Evolutionary conservation across 2,888 invertebrate species (phyloP).

Genomic region (Lycaena phlaeas): DNA sequence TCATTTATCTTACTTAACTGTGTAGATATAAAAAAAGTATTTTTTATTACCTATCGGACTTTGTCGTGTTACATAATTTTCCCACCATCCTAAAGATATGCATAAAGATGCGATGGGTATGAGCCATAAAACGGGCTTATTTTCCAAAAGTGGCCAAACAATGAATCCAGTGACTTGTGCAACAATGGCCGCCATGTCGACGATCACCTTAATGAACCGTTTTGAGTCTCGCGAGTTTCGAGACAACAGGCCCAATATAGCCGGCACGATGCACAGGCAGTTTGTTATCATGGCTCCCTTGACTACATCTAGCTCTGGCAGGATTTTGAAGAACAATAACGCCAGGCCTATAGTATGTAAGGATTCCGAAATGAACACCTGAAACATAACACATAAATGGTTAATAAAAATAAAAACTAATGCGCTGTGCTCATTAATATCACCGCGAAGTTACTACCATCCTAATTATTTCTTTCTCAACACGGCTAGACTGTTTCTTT

Average conservation of each 20-base stretch:
- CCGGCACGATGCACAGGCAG: slow-evolving; percentile 94
- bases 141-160: slow-evolving; percentile 90
- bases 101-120: slow-evolving; percentile 89
- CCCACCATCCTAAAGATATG: slow-evolving; percentile 98
- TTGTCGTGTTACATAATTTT: slow-evolving; percentile 92
- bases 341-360: slow-evolving; percentile 91
- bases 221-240: slow-evolving; percentile 87
- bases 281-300: slow-evolving; percentile 97
- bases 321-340: slow-evolving; percentile 87
- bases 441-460: too few relatives aligned
- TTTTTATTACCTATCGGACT: slow-evolving; percentile 80
- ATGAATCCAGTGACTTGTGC: slow-evolving; percentile 94
- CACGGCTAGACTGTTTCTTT: too few relatives aligned
- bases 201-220: slow-evolving; percentile 82
- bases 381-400: slow-evolving; percentile 32
- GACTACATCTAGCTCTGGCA: slow-evolving; percentile 94
- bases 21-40: slow-evolving; percentile 2
- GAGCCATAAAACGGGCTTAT: slow-evolving; percentile 83
- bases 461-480: too few relatives aligned
- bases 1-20: too few relatives aligned
- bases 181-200: slow-evolving; percentile 88
- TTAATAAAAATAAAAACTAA: background rate
- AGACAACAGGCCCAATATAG: slow-evolving; percentile 82
- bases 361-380: slow-evolving; percentile 89
- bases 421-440: too few relatives aligned